Evolutionary conservation across 2,797 vertebrate genomes (phyloP).

Genomic region (Channa striata): DNA sequence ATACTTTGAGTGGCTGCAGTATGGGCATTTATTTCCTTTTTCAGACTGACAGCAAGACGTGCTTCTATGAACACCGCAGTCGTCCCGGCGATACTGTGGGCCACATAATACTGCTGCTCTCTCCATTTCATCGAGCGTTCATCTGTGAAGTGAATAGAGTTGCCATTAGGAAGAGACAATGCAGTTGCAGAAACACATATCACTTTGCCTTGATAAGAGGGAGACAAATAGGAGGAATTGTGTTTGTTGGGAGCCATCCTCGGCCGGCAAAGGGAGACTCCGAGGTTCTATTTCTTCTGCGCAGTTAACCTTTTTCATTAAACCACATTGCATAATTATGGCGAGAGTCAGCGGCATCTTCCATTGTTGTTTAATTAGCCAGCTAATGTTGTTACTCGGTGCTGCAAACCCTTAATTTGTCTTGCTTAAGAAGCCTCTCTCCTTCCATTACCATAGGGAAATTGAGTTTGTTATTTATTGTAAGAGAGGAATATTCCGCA

Average conservation of each 20-base stretch:
- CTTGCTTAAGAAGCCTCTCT: conserved; percentile 86
- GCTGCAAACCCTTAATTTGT: conserved; percentile 87
- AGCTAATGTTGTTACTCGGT: conserved; percentile 87
- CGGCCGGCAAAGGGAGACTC: conserved; percentile 35
- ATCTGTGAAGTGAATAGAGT: conserved; percentile 64
- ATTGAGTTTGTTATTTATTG: conserved; percentile 86
- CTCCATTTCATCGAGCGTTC: conserved; percentile 64
- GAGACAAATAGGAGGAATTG: conserved; percentile 51
- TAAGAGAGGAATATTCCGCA: conserved; percentile 71
- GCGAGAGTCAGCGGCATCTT: conserved; percentile 77
- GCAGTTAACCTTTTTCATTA: conserved; percentile 85
- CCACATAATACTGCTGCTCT: conserved; percentile 53
- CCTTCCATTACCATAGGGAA: conserved; percentile 74
- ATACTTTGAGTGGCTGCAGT: conserved; percentile 20
- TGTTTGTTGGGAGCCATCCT: conserved; percentile 58
- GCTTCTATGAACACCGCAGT: conserved; percentile 35
- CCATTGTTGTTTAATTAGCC: conserved; percentile 88
- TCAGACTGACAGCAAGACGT: conserved; percentile 28
- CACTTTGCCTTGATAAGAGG: conserved; percentile 46
- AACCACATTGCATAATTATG: conserved; percentile 80
- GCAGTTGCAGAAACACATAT: conserved; percentile 54
- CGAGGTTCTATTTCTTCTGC: conserved; percentile 72
- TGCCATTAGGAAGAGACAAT: conserved; percentile 64
- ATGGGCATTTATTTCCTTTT: conserved; percentile 22
- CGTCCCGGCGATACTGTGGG: conserved; percentile 41